Evolutionary conservation across 2,797 vertebrate species (phyloP).

Genomic region (Australoheros facetus): DNA sequence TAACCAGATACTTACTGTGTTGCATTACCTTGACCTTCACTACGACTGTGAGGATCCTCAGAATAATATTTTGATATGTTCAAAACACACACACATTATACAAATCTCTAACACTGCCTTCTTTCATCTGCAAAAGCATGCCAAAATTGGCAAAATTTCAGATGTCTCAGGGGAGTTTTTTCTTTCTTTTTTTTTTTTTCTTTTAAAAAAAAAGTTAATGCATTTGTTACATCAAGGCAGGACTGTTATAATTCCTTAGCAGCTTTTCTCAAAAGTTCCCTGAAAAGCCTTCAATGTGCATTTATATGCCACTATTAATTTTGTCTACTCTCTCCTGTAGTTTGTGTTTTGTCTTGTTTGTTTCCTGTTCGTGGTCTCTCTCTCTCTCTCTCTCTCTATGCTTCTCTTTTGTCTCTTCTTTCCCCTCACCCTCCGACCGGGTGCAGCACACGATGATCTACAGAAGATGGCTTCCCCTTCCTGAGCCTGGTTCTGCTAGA

Average conservation of each 20-base stretch:
- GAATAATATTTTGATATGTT: too few species aligned
- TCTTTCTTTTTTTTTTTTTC: too few species aligned
- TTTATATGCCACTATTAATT: neutral
- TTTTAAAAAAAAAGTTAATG: neutral
- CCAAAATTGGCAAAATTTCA: too few species aligned
- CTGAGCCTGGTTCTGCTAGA: neutral
- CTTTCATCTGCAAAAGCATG: neutral
- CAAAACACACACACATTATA: neutral
- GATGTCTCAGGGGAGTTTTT: too few species aligned
- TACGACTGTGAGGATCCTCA: too few species aligned
- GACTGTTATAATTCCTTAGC: neutral
- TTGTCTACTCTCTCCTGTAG: neutral
- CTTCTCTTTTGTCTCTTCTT: neutral
- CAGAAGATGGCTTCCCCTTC: neutral
- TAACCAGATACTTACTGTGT: neutral
- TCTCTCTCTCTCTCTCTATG: neutral
- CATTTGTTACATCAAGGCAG: neutral
- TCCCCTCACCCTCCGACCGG: neutral
- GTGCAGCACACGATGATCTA: too few species aligned
- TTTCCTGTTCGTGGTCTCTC: neutral
- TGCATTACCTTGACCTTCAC: too few species aligned
- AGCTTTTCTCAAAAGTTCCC: neutral
- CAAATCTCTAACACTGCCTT: too few species aligned
- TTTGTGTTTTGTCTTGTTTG: neutral
- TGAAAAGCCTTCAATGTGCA: neutral